Evolutionary conservation across 2,113 vertebrate species (phyloP), one percentile per base, ranked within the genome.

Genomic region (Phyllopteryx taeniolatus): DNA sequence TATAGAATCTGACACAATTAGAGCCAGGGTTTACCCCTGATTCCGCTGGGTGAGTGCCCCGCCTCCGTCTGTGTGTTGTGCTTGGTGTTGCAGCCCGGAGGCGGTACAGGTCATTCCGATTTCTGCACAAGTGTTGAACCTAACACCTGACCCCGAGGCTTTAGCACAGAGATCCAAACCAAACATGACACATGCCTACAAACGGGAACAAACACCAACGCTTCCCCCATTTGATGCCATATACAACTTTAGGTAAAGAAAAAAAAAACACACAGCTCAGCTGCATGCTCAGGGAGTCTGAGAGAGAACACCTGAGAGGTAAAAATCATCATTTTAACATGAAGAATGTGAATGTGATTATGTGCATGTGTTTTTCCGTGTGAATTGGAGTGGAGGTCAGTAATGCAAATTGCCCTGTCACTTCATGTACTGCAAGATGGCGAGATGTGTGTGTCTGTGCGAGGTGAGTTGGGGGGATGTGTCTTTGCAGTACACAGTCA

Each of bases 111-210:
- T 87, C 89, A 83, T 65, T 81, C 86, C 46, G 86, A 90, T 89
- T 89, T 88, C 83, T 78, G 82, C 79, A 14, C 79, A 72, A 88
- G 87, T 83, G 86, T 89, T 86, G 87, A 90, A 83, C 86, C 83
- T 85, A 89, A 88, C 89, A 89, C 89, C 89, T 90, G 86, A 89
- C 89, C 89, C 86, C 39, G 74, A 83, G 89, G 89, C 89, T 76
- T 67, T 54, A 68, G 67, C 31, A 49, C 15, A 10, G 4, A 83
- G 82, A 88, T 80, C 75, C 82, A 88, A 85, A 90, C 71, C 62
- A 17, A 39, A 83, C 59, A 47, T 89, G 87, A 90, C 89, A 89
- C 86, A 73, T 66, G 80, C 76, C 76, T 79, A 74, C 83, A 79
- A 83, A 85, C 70, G 60, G 86, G 85, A 79, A 81, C 72, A 87